Evolutionary conservation across 2,888 invertebrate genomes (phyloP).

Genomic region (Tromatobia lineatoria): DNA sequence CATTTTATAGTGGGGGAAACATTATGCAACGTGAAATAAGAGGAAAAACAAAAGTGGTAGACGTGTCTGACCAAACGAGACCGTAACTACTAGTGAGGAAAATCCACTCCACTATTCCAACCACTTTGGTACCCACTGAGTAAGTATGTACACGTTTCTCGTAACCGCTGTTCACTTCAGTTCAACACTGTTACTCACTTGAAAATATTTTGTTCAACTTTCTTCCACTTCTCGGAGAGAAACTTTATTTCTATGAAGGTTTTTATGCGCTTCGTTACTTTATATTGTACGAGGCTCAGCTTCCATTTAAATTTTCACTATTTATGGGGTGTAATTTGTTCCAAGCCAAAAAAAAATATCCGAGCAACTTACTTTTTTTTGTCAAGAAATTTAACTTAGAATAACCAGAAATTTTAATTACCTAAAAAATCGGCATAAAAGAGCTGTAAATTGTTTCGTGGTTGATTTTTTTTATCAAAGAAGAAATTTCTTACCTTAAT

Average conservation of each 20-base stretch:
- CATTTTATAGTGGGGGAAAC: neutral
- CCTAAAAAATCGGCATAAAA: no score
- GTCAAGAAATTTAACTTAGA: no score
- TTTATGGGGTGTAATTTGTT: no score
- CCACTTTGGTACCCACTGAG: neutral
- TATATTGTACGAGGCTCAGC: neutral
- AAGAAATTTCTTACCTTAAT: no score
- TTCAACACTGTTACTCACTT: conserved; percentile 1
- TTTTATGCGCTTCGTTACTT: neutral
- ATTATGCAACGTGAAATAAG: neutral
- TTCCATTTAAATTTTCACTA: no score
- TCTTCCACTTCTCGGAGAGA: neutral
- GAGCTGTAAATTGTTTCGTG: no score
- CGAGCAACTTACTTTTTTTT: no score
- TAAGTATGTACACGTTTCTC: neutral
- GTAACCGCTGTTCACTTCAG: neutral
- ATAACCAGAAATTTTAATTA: no score
- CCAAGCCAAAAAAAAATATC: no score
- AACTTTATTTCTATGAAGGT: neutral
- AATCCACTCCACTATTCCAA: neutral
- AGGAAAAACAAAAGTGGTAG: neutral
- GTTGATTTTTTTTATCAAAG: no score
- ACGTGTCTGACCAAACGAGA: neutral
- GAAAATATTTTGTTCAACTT: neutral
- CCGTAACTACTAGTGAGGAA: neutral